Percentiles rank a stretch among this genome's conserved stretches.
Conservation (phyloP, 2,113 vertebrate genomes). For the Anthoscopus minutus region DNA sequence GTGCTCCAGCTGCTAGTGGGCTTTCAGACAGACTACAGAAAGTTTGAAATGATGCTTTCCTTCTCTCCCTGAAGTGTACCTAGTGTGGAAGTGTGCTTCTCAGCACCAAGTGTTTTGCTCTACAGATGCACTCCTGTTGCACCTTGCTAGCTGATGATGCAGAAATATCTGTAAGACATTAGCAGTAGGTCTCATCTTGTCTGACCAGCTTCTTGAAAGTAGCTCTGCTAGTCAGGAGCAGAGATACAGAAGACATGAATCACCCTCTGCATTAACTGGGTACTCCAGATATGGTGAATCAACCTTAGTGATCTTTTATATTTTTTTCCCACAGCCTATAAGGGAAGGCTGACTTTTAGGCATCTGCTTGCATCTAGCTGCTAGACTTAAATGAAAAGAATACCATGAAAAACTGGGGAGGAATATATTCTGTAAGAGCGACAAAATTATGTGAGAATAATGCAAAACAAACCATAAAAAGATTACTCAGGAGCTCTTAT, state of each 20-base stretch:
- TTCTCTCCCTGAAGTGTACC: neutral
- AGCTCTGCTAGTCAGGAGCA: neutral
- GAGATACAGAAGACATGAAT: neutral
- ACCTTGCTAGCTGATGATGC: neutral
- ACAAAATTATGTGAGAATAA: neutral
- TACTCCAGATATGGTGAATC: neutral
- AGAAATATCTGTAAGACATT: neutral
- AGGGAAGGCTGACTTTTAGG: neutral
- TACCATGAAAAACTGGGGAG: neutral
- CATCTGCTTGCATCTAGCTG: neutral
- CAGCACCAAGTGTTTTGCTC: neutral
- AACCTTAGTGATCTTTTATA: neutral
- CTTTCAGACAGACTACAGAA: neutral
- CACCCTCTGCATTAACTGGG: neutral
- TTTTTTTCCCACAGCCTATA: neutral
- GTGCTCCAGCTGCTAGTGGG: neutral
- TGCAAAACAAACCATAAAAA: neutral
- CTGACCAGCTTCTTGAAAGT: neutral
- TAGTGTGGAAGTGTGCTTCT: neutral
- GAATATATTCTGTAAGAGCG: neutral
- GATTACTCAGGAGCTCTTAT: neutral
- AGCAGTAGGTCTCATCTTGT: neutral
- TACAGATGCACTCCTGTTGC: neutral
- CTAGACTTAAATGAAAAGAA: neutral
- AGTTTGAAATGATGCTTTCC: neutral